Percentiles rank a stretch among this genome's conserved stretches.
Conservation (phyloP, 2,888 invertebrate genomes). For the Hydriomena furcata region DNA sequence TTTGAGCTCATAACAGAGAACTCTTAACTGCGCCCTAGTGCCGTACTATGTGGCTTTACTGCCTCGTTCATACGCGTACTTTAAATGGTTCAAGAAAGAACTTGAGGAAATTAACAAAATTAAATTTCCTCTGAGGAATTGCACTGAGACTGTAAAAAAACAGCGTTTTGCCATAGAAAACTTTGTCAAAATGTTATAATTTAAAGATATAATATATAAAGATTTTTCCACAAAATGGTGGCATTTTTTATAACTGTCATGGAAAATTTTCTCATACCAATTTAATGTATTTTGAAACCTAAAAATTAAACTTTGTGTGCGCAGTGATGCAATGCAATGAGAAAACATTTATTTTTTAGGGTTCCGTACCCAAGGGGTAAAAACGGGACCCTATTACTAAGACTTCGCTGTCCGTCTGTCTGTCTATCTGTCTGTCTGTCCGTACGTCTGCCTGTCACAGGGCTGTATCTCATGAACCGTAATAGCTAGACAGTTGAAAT, state of each 20-base stretch:
- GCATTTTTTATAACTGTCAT: no score
- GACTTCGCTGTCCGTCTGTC: no score
- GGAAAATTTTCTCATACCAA: no score
- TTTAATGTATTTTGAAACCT: not conserved
- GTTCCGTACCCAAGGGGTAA: no score
- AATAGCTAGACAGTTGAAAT: no score
- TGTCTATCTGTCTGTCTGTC: no score
- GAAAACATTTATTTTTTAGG: no score
- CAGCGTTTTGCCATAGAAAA: not conserved
- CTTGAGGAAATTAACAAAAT: conserved; percentile 23
- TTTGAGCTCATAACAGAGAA: conserved; percentile 47
- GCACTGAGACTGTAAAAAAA: conserved; percentile 5
- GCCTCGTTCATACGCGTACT: conserved; percentile 25
- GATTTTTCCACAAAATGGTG: no score
- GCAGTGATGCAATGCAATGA: not conserved
- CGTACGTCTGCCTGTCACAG: no score
- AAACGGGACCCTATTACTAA: no score
- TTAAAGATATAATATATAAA: no score
- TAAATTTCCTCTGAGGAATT: conserved; percentile 5
- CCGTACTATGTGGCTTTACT: conserved; percentile 39
- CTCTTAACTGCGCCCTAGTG: conserved; percentile 25
- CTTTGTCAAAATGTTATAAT: conserved; percentile 2
- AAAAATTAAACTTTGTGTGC: conserved; percentile 7
- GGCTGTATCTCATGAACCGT: no score
- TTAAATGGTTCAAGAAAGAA: conserved; percentile 22